These are phyloP conservation scores for Ardeotis arabs DNA, from an alignment of 2,113 vertebrate genomes.

Conservation along the genomic window DNA sequence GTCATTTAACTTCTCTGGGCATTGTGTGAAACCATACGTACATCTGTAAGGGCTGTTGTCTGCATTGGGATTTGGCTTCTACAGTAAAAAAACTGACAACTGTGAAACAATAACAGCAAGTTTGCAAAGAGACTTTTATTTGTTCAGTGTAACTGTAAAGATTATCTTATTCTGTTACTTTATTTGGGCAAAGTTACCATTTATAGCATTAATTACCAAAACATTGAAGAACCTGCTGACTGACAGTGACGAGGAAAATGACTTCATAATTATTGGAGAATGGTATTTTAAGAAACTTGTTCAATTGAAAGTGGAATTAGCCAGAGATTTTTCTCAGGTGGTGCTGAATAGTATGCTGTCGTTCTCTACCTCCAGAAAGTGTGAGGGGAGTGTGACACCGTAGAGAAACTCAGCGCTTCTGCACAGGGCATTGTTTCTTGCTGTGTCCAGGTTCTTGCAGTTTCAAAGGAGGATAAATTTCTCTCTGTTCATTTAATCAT, in stretches of 20 bases:
- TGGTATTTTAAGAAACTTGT: neutral
- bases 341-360: fast-evolving
- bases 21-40: neutral
- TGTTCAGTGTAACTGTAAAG: neutral
- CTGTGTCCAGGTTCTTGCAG: neutral
- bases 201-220: neutral
- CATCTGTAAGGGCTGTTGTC: neutral
- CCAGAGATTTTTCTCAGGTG: neutral
- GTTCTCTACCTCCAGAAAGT: neutral
- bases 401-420: neutral
- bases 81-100: neutral
- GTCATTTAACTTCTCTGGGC: neutral
- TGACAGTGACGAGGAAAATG: neutral
- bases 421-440: neutral
- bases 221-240: neutral
- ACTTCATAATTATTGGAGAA: neutral
- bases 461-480: neutral
- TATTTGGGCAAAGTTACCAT: neutral
- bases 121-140: neutral
- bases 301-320: neutral
- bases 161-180: neutral
- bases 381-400: fast-evolving
- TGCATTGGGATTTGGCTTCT: neutral
- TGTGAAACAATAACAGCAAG: neutral
- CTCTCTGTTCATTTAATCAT: neutral